phyloP scores from a whole-genome alignment of 37 sponge, comb jelly and placozoan species.

The Crambe crambe region DNA sequence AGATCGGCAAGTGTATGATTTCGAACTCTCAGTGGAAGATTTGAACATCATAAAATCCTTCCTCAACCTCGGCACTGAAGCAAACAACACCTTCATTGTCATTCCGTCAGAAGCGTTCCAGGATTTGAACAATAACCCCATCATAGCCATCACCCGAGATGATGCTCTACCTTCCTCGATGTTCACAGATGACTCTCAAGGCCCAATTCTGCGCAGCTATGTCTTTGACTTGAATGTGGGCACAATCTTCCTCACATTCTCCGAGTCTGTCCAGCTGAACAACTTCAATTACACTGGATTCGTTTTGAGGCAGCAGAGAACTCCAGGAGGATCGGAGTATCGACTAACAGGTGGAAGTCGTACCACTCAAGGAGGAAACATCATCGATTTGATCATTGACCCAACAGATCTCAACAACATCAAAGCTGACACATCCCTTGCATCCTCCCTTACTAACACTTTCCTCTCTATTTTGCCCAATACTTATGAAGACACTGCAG shows the following conservation, averaged over 20 bases:
- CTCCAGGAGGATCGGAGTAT: conserved; percentile 1
- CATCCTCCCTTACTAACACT: conserved; percentile 43
- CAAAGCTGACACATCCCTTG: conserved; percentile 66
- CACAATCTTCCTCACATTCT: conserved; percentile 70
- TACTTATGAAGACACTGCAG: conserved; percentile 70
- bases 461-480: conserved; percentile 41
- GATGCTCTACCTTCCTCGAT: conserved; percentile 66
- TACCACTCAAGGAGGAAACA: conserved; percentile 46
- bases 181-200: conserved; percentile 48
- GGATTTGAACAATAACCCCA: conserved; percentile 57
- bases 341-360: conserved; percentile 60
- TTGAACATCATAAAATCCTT: conserved; percentile 80
- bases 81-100: conserved; percentile 66
- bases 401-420: conserved; percentile 69
- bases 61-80: conserved; percentile 63
- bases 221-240: conserved; percentile 73
- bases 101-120: conserved; percentile 55
- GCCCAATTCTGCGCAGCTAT: conserved; percentile 61
- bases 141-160: conserved; percentile 47
- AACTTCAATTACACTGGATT: conserved; percentile 53
- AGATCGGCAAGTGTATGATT: conserved; percentile 28
- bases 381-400: conserved; percentile 39
- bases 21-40: conserved; percentile 55
- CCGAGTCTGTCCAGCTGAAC: conserved; percentile 72
- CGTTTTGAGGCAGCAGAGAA: conserved; percentile 17